Conservation (phyloP, 2,797 vertebrate genomes). For the Molossus molossus region DNA sequence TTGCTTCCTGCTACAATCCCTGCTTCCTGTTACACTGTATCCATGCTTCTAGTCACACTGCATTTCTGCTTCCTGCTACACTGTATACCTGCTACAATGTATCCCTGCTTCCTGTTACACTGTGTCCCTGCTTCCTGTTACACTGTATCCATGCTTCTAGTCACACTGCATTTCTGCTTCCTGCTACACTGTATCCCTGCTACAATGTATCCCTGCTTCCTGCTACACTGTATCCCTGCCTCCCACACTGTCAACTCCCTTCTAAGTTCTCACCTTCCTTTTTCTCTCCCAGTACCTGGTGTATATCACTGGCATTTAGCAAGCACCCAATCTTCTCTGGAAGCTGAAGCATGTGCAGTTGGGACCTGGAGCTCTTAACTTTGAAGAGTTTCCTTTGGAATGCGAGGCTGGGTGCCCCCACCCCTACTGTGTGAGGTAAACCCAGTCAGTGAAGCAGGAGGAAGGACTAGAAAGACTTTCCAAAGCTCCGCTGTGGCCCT, state of each 20-base stretch:
- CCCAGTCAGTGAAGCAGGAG: constrained; percentile 3
- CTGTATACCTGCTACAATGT: rapidly evolving
- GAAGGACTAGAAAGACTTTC: constrained; percentile 76
- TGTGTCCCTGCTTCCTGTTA: not conserved
- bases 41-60: not conserved
- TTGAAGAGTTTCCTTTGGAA: constrained; percentile 29
- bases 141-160: not conserved
- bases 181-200: not conserved
- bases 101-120: rapidly evolving
- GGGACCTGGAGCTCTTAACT: not conserved
- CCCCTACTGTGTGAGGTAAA: not conserved
- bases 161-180: not conserved
- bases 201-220: not conserved
- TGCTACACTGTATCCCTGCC: rapidly evolving
- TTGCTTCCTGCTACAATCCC: too few species aligned
- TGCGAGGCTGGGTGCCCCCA: not conserved
- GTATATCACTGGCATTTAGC: not conserved
- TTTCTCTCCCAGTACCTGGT: not conserved
- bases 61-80: not conserved
- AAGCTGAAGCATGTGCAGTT: not conserved
- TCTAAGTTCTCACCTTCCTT: too few species aligned
- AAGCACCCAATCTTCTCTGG: not conserved
- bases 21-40: rapidly evolving
- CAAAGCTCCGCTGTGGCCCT: constrained; percentile 84
- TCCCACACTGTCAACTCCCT: not conserved